A percentile compares a stretch with the other conserved stretches of the same genome.
Evolutionary conservation across 64 coral and sea anemone species (phyloP).

Genomic region (Acropora yongei): DNA sequence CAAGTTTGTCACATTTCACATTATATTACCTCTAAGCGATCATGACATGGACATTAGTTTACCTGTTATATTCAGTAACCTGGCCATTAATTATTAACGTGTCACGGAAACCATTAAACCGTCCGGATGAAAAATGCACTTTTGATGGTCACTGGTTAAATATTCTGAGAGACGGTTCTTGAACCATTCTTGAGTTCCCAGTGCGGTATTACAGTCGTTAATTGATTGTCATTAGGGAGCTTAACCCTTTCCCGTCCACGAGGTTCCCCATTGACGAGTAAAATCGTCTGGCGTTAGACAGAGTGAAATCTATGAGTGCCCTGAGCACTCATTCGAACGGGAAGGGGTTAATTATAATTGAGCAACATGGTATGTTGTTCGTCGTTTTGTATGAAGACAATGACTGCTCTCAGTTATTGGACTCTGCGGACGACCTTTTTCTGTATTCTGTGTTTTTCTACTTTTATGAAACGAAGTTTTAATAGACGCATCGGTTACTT

Average conservation of each 20-base stretch:
- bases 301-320: no score
- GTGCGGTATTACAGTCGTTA: constrained; percentile 9
- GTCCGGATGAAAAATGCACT: constrained; percentile 16
- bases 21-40: no score
- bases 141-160: background rate
- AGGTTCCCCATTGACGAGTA: no score
- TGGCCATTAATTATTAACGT: no score
- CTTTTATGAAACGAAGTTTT: constrained; percentile 2
- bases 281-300: no score
- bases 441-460: background rate
- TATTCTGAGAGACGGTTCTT: background rate
- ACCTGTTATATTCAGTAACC: no score
- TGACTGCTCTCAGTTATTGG: background rate
- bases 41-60: no score
- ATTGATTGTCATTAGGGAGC: background rate
- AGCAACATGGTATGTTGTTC: background rate
- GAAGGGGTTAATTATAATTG: constrained; percentile 30
- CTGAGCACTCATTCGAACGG: no score
- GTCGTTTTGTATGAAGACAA: background rate
- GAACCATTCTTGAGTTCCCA: constrained; percentile 48
- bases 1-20: no score
- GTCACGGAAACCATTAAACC: no score
- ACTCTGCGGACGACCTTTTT: background rate
- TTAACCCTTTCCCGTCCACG: no score
- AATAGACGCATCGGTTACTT: constrained; percentile 19